Conservation (phyloP, 2,888 invertebrate genomes). For the Caenorhabditis becei region DNA sequence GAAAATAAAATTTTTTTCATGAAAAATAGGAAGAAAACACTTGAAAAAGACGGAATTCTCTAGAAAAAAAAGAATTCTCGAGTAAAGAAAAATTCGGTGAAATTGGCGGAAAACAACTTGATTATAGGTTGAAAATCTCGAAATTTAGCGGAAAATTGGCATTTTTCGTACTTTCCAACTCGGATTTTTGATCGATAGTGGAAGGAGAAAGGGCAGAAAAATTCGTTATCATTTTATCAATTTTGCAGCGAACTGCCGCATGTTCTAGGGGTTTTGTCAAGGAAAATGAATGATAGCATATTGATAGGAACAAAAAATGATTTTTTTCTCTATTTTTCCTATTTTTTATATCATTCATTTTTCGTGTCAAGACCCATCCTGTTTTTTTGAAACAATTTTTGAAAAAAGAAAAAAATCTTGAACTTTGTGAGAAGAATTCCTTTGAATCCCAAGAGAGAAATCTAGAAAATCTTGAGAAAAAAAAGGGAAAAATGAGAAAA, state of each 20-base stretch:
- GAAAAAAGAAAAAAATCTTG: background rate
- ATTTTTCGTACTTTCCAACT: no score
- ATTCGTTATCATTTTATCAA: slow-evolving; percentile 1
- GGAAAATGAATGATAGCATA: background rate
- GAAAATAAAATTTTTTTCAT: no score
- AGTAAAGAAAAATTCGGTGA: background rate
- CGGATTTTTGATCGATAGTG: background rate
- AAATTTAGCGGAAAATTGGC: background rate
- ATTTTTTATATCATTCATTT: background rate
- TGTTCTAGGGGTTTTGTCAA: background rate
- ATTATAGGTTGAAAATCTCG: background rate
- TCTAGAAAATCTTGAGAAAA: slow-evolving; percentile 1
- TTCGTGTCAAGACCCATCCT: background rate
- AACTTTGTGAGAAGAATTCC: background rate
- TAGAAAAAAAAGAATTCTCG: no score
- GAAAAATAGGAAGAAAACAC: no score
- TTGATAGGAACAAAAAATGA: background rate
- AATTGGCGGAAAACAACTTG: background rate
- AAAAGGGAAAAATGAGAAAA: background rate
- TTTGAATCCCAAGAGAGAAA: slow-evolving; percentile 7
- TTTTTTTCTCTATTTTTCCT: background rate
- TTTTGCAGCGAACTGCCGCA: background rate
- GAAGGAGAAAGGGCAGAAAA: background rate
- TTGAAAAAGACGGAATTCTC: no score
- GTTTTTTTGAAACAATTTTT: no score